Evolutionary conservation across 2,888 invertebrate species (phyloP), one percentile per base, ranked within the genome.

Genomic region (Melanargia galathea): DNA sequence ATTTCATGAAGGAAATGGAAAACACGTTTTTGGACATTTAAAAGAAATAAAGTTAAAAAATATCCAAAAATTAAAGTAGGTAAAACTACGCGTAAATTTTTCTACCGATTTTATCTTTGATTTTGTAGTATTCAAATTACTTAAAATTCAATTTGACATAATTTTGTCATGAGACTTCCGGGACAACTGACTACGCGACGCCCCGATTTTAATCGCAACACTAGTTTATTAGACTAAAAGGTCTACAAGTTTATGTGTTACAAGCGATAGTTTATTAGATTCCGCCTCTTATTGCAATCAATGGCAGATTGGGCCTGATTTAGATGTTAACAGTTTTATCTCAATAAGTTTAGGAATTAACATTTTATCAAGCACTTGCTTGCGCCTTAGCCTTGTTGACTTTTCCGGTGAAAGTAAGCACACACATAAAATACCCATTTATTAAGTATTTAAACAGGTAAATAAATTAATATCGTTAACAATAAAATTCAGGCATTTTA

Each of bases 201-300:
- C 18, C 33, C 18, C 20, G 33, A 11, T 0, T 26, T 45, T 3
- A 5, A 24, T 48, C 13, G 35, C 65, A 65, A 56, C 65, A 56
- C 65, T 65, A 65, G 35, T 10, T 33, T 43, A 59, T 65, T 55
- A 49, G 43, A 55, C 26, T 56, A 40, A 60, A 62, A 59, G 65
- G 56, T 56, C 16, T 55, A 63, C 61, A 57, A 62, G 45, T 63
- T 64, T 64, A 64, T 62, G 60, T 60, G 48, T 49, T 64, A 30
- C 33, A 58, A 66, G 11, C 55, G 58, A 61, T 61, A 64, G 54
- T 66, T 66, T 66, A 66, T 66, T 30, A 63, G 55, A 64, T 64
- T 51, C 24, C 43, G 58, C 60, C 61, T 61, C 61, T 60, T 64
- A 64, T 64, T 64, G 61, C 61, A 62, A 66, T 64, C 64, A 64